Conservation (phyloP, 1,140 invertebrate species). For the Planococcus citri region DNA sequence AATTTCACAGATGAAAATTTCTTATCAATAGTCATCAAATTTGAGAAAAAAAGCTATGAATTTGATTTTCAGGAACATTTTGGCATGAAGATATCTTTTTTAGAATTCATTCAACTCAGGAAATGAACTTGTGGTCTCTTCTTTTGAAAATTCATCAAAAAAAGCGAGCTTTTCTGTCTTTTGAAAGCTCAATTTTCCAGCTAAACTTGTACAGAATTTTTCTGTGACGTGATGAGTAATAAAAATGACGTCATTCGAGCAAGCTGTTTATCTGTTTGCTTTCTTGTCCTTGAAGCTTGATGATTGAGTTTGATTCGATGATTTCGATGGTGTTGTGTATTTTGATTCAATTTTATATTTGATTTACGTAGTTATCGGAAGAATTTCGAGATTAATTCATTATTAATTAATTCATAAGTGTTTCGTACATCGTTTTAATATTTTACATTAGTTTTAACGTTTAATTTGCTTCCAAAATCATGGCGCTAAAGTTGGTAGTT, state of each 20-base stretch:
- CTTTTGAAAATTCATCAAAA: too few relatives aligned
- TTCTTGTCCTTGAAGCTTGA: background rate
- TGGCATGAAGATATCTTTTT: too few relatives aligned
- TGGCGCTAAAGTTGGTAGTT: background rate
- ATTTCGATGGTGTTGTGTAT: background rate
- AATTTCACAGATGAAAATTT: too few relatives aligned
- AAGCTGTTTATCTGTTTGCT: background rate
- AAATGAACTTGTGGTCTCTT: too few relatives aligned
- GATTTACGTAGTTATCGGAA: background rate
- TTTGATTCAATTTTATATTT: background rate
- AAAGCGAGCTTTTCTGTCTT: too few relatives aligned
- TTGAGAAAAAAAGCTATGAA: too few relatives aligned
- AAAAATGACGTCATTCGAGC: background rate
- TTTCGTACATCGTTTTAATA: background rate
- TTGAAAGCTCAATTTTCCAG: too few relatives aligned
- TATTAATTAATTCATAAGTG: background rate
- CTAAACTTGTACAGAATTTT: background rate
- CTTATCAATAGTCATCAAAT: too few relatives aligned
- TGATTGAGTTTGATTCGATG: background rate
- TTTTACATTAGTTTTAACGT: background rate
- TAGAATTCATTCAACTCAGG: too few relatives aligned
- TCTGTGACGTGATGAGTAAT: background rate
- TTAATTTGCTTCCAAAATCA: background rate
- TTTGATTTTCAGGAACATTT: too few relatives aligned
- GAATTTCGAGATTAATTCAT: background rate